Base-by-base conservation (phyloP, 2,797 vertebrate species). In the Tadarida brasiliensis region DNA sequence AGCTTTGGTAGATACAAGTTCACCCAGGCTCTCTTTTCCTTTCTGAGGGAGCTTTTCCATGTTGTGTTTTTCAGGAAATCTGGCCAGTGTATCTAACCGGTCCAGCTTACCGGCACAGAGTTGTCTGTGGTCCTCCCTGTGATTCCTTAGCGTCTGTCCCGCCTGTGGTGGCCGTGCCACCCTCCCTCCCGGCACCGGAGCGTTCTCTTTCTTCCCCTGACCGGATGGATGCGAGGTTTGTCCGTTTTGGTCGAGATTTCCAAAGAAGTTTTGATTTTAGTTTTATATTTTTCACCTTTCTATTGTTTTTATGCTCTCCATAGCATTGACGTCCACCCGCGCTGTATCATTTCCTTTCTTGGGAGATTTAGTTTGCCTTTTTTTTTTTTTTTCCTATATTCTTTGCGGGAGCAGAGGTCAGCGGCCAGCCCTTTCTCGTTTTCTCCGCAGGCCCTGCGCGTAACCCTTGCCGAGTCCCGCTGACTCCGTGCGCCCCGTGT, bases 341-440 rank as follows among this genome's bases (percentile, higher is more conserved):
- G 39, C 73, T 44, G 47, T 17, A 7, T 14, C 7, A 2, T 39
- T 49, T 57, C 68, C 92, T 90, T 61, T 47, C 67, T 74, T 26
- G 35, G 4, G 76, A 73, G 47, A 22, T 24, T 24, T n/a, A 16
- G 11, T n/a, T 57, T 57, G 61, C 57, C 26, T 77, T 87, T 67
- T 70, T 81, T 68, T 70, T 77, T 87, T 67, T 70, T 81, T 68
- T 70, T 22, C 54, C 73, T 26, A 2, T 71, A 28, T 54, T 81
- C 49, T 84, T 74, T 49, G 39, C 33, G 61, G 54, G 44, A 68
- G 87, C 85, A 17, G 86, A 78, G 95, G 57, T 61, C 81, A 24
- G 16, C 2, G 63, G 47, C 9, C 26, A 80, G 81, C 30, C n/a
- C 30, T 33, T 65, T 35, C 74, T 80, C 39, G 33, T 24, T 71